Evolutionary conservation across 2,113 vertebrate genomes (phyloP).

Genomic region (Electrona antarctica): DNA sequence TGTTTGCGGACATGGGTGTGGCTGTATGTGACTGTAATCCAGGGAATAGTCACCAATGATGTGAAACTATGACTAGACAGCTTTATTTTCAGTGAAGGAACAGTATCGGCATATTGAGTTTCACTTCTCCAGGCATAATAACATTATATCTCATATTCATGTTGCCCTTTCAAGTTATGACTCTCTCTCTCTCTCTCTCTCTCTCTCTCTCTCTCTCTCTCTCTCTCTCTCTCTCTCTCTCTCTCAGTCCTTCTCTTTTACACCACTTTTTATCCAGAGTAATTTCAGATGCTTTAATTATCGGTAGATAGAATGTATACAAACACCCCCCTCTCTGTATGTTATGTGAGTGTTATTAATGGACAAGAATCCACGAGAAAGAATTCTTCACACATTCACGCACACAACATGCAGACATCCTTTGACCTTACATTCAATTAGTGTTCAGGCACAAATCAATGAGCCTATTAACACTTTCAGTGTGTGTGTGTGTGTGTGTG

Average conservation of each 20-base stretch:
- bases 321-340: neutral
- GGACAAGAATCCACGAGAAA: neutral
- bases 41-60: constrained; percentile 30
- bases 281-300: too few relatives aligned
- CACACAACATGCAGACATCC: constrained; percentile 5
- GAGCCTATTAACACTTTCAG: constrained; percentile 39
- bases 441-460: constrained; percentile 47
- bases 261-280: too few relatives aligned
- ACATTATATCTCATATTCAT: neutral
- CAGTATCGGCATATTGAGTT: constrained; percentile 20
- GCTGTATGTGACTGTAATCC: constrained; percentile 8
- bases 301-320: neutral
- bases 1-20: neutral
- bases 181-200: constrained; percentile 1
- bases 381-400: constrained; percentile 12
- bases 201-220: neutral
- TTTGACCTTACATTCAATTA: constrained; percentile 46
- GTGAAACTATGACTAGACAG: constrained; percentile 32
- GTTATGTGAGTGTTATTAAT: neutral
- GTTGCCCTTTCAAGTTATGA: neutral
- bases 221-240: neutral
- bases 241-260: too few relatives aligned
- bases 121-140: constrained; percentile 36
- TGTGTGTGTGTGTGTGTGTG: constrained; percentile 8
- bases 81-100: constrained; percentile 1